These are phyloP conservation scores for Trypoxylon attenuatum DNA, from an alignment of 2,888 invertebrate genomes.

Conservation along the genomic window DNA sequence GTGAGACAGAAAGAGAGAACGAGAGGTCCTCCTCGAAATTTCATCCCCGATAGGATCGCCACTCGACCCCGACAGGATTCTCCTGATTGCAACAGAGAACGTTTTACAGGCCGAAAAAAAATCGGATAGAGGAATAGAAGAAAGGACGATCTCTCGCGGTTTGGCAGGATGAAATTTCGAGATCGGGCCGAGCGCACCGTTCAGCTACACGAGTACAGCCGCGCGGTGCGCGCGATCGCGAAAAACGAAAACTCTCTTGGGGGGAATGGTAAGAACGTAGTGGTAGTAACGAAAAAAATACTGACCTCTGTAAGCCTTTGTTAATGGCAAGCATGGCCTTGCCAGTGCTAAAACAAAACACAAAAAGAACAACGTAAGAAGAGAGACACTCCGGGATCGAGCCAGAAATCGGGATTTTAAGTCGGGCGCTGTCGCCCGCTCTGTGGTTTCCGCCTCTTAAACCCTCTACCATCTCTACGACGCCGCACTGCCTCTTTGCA, in stretches of 20 bases:
- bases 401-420: conserved; percentile 58
- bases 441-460: conserved; percentile 16
- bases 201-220: no score
- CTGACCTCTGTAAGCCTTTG: conserved; percentile 89
- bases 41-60: no score
- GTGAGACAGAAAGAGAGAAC: conserved; percentile 21
- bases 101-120: not conserved
- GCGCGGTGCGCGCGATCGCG: no score
- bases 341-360: conserved; percentile 84
- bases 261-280: conserved; percentile 43
- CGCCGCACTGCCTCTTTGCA: not conserved
- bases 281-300: conserved; percentile 75
- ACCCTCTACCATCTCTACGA: not conserved
- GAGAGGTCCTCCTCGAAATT: conserved; percentile 16
- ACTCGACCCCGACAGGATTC: not conserved
- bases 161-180: no score
- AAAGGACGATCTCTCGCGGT: no score
- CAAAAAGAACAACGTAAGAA: conserved; percentile 76
- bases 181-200: no score
- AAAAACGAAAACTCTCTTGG: no score
- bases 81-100: not conserved
- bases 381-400: conserved; percentile 63
- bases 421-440: conserved; percentile 41
- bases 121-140: no score
- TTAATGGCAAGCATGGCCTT: conserved; percentile 90